A percentile compares a stretch with the other conserved stretches of the same genome.
phyloP scores from a whole-genome alignment of 1,140 invertebrate genomes.

The Globodera rostochiensis region DNA sequence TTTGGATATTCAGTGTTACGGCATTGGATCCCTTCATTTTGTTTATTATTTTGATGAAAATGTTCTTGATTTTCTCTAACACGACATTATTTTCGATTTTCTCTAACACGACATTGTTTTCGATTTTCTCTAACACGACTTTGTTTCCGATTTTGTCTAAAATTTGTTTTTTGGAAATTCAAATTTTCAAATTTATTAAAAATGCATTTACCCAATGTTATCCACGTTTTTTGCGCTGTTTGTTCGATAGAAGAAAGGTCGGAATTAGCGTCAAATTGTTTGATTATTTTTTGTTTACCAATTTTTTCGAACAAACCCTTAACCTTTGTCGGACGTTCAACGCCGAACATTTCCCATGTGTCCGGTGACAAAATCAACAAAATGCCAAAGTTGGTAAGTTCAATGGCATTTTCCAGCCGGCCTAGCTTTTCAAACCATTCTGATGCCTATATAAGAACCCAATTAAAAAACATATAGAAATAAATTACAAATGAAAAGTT shows the following conservation, averaged over 20 bases:
- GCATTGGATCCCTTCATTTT: not conserved
- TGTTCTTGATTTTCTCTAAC: not conserved
- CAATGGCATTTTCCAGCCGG: not conserved
- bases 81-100: not conserved
- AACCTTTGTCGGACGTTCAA: not conserved
- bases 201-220: not conserved
- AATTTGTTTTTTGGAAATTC: not conserved
- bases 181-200: not conserved
- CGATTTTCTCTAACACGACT: not conserved
- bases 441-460: not conserved
- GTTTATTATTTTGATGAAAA: not conserved
- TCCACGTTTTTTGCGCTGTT: not conserved
- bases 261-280: not conserved
- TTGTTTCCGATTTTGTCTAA: not conserved
- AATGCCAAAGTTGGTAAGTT: not conserved
- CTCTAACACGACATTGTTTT: not conserved
- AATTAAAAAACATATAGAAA: too few species aligned
- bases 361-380: not conserved
- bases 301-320: not conserved
- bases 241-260: not conserved
- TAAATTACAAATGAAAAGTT: too few species aligned
- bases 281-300: not conserved
- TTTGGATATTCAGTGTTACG: not conserved
- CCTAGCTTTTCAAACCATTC: not conserved
- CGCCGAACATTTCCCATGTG: not conserved